These are phyloP conservation scores for Dicyrtoma fusca DNA, from an alignment of 2,888 invertebrate genomes.

Conservation along the genomic window DNA sequence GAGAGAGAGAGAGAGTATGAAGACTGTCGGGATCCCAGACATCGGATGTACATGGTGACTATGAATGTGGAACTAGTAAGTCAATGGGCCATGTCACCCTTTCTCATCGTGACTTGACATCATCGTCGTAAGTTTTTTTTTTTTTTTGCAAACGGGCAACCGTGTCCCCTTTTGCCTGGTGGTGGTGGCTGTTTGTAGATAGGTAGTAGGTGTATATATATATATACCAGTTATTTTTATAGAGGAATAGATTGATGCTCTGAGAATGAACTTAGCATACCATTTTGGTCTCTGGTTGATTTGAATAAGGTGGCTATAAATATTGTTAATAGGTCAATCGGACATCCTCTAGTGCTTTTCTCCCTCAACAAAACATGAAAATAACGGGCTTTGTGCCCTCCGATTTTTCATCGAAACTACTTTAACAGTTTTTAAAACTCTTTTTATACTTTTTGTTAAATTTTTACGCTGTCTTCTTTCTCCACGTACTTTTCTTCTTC, in stretches of 20 bases:
- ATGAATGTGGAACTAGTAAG: constrained; percentile 4
- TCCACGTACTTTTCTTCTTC: too few relatives aligned
- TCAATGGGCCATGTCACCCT: constrained; percentile 45
- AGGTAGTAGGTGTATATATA: too few relatives aligned
- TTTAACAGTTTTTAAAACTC: constrained; percentile 24
- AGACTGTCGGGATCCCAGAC: neutral
- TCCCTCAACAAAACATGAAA: constrained; percentile 36
- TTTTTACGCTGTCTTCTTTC: too few relatives aligned
- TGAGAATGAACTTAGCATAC: constrained; percentile 9
- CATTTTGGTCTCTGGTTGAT: constrained; percentile 35
- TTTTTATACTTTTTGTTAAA: constrained; percentile 5
- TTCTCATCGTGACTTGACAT: constrained; percentile 25
- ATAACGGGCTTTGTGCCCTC: constrained; percentile 21
- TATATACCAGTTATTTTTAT: neutral
- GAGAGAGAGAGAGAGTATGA: neutral
- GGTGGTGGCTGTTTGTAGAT: too few relatives aligned
- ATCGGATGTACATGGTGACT: neutral
- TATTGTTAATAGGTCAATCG: constrained; percentile 57
- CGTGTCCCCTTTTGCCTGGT: too few relatives aligned
- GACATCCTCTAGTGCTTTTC: constrained; percentile 54
- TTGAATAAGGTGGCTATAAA: constrained; percentile 56
- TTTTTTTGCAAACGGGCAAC: neutral
- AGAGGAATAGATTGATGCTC: constrained; percentile 10
- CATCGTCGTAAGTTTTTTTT: constrained; percentile 14
- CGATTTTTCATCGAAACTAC: constrained; percentile 31